Evolutionary conservation across 2,888 invertebrate species (phyloP).

Genomic region (Eulithis prunata): DNA sequence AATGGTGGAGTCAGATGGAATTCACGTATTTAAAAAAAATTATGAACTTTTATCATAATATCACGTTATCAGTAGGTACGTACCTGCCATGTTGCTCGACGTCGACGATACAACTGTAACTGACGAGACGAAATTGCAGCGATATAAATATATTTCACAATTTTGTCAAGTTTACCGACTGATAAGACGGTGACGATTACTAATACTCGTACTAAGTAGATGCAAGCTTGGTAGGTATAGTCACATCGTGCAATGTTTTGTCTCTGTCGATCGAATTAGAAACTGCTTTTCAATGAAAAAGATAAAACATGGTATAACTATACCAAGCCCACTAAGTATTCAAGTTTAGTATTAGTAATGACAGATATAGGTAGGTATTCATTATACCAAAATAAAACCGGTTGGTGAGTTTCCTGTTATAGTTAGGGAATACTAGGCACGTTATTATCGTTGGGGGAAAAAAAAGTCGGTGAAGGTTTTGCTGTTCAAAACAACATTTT

Average conservation of each 20-base stretch:
- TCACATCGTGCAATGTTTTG: too few species aligned
- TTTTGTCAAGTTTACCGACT: conserved; percentile 41
- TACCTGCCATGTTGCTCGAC: conserved; percentile 58
- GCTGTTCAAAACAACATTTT: too few species aligned
- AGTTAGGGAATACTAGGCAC: too few species aligned
- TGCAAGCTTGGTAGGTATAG: too few species aligned
- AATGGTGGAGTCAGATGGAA: not conserved
- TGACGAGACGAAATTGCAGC: conserved; percentile 32
- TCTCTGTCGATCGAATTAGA: too few species aligned
- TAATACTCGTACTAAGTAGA: not conserved
- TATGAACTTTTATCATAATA: conserved; percentile 33
- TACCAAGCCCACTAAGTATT: too few species aligned
- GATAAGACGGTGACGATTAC: conserved; percentile 30
- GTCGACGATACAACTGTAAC: conserved; percentile 41
- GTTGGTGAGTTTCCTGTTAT: not conserved
- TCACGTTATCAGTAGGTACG: conserved; percentile 42
- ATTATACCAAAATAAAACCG: conserved; percentile 1
- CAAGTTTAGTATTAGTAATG: too few species aligned
- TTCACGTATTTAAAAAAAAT: conserved; percentile 3
- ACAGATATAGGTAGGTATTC: not conserved
- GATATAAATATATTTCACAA: conserved; percentile 48
- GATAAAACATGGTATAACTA: too few species aligned
- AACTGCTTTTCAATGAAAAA: too few species aligned
- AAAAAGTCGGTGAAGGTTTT: too few species aligned
- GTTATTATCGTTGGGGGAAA: too few species aligned